phyloP scores from a whole-genome alignment of 1,140 invertebrate species.

The Polypedilum pembai region DNA sequence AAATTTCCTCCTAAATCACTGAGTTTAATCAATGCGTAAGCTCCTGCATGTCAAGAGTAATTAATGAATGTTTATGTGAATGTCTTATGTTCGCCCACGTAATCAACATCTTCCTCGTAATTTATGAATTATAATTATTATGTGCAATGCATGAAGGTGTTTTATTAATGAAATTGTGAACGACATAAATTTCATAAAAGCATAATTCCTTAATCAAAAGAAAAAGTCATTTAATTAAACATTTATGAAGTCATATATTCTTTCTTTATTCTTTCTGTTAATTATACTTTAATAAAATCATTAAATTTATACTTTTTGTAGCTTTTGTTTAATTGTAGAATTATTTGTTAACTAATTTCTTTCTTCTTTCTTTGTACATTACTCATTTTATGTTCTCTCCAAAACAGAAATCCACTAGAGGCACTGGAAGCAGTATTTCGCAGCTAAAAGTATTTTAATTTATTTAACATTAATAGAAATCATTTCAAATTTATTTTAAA shows the following conservation, averaged over 20 bases:
- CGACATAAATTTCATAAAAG: not conserved
- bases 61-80: constrained; percentile 1
- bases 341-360: constrained; percentile 32
- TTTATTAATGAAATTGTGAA: not conserved
- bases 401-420: constrained; percentile 42
- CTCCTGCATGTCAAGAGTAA: not conserved
- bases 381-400: constrained; percentile 34
- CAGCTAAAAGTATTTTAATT: constrained; percentile 35
- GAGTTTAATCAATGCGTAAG: not conserved
- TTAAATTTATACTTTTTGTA: not conserved
- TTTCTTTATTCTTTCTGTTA: not conserved
- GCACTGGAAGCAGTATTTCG: constrained; percentile 45
- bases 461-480: not conserved
- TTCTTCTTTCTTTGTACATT: constrained; percentile 36
- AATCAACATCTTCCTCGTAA: not conserved
- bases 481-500: too few species aligned
- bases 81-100: not conserved
- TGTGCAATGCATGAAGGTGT: not conserved
- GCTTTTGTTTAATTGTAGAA: not conserved
- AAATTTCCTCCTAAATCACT: not conserved
- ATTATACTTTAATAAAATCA: not conserved
- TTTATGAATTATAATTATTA: constrained; percentile 1
- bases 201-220: not conserved
- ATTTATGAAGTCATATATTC: constrained; percentile 3
- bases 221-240: not conserved